phyloP scores from a whole-genome alignment of 1,140 invertebrate genomes.

The Lethrus apterus region DNA sequence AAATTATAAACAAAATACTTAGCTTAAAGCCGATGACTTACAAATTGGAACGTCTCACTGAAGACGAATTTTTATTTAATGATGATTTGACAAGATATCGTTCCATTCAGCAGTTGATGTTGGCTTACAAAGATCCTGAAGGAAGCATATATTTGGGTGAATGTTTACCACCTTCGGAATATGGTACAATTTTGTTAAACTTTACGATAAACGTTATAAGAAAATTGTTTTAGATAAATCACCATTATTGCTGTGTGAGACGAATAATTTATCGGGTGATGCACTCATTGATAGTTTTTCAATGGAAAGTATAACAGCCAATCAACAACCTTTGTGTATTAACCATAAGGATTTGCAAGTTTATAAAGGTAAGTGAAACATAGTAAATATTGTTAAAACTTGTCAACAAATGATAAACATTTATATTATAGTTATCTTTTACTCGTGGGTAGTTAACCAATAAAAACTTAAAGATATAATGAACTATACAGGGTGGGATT shows the following conservation, averaged over 20 bases:
- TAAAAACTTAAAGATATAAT: no score
- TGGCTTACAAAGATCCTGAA: conserved; percentile 51
- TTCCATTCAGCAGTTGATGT: conserved; percentile 54
- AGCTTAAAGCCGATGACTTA: conserved; percentile 61
- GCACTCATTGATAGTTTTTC: conserved; percentile 42
- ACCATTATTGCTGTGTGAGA: conserved; percentile 60
- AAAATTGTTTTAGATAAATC: conserved; percentile 56
- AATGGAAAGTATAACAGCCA: conserved; percentile 40
- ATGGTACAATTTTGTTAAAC: conserved; percentile 50
- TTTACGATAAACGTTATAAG: conserved; percentile 10
- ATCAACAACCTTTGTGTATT: conserved; percentile 51
- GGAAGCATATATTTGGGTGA: conserved; percentile 55
- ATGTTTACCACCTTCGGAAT: conserved; percentile 77
- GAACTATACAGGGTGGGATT: no score
- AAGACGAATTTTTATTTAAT: conserved; percentile 46
- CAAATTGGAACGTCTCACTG: conserved; percentile 50
- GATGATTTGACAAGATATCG: conserved; percentile 48
- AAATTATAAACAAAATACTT: conserved; percentile 11
- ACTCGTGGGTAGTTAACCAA: no score
- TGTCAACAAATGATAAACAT: no score
- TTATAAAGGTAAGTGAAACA: conserved; percentile 51
- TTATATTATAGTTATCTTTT: no score
- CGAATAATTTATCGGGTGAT: conserved; percentile 39
- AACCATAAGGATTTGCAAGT: conserved; percentile 56
- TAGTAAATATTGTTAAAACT: no score